These are phyloP conservation scores for Falcunculus frontatus DNA, from an alignment of 2,113 vertebrate genomes.

Conservation along the genomic window DNA sequence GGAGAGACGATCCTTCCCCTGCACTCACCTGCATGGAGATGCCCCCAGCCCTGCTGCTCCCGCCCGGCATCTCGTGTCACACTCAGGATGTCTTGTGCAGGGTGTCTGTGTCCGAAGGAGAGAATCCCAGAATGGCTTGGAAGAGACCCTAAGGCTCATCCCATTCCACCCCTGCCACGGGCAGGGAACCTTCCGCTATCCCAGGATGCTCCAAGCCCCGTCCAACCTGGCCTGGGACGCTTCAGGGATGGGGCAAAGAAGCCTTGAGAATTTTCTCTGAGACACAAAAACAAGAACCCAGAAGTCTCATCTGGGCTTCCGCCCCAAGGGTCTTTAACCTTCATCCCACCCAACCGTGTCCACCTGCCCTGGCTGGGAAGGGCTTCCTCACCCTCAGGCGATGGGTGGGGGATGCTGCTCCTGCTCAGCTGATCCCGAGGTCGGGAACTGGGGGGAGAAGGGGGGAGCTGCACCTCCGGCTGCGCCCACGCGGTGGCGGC, in stretches of 20 bases:
- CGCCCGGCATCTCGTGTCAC: fast-evolving
- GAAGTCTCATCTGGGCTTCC: fast-evolving
- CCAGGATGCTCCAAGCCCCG: background rate
- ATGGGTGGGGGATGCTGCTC: background rate
- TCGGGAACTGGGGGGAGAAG: fast-evolving
- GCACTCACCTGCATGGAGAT: fast-evolving
- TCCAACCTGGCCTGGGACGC: fast-evolving
- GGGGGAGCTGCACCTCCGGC: background rate
- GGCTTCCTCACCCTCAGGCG: background rate
- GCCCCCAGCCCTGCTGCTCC: background rate
- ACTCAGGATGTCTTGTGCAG: fast-evolving
- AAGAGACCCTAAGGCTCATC: background rate
- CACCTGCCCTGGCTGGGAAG: background rate
- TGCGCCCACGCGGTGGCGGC: background rate
- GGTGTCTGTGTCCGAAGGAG: fast-evolving
- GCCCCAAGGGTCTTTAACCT: background rate
- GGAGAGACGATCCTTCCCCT: fast-evolving
- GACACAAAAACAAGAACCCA: fast-evolving
- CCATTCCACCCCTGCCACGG: fast-evolving
- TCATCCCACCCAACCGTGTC: fast-evolving
- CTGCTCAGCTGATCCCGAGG: fast-evolving
- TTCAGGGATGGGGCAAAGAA: background rate
- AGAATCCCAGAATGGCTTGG: fast-evolving
- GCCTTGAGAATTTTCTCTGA: fast-evolving
- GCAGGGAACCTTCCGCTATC: fast-evolving